Evolutionary conservation across 2,888 invertebrate genomes (phyloP).

Genomic region (Listrodromus nycthemerus): DNA sequence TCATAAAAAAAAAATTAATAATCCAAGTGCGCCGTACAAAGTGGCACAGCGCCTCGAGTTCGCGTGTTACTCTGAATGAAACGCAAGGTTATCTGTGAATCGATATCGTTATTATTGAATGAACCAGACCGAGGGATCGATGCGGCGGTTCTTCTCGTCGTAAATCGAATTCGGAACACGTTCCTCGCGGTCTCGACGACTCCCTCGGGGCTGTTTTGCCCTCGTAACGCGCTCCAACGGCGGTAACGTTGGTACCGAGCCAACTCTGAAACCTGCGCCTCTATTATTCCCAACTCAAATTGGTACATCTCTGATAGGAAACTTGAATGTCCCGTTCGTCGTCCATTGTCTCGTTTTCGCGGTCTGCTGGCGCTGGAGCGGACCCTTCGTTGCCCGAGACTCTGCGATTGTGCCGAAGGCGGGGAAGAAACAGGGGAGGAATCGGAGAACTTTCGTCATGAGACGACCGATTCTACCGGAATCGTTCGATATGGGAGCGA

Average conservation of each 20-base stretch:
- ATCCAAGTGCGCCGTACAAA: not conserved
- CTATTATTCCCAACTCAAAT: slow-evolving; percentile 75
- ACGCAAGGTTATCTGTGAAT: slow-evolving; percentile 54
- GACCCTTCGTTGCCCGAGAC: not conserved
- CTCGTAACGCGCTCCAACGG: slow-evolving; percentile 2
- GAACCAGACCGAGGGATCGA: slow-evolving; percentile 29
- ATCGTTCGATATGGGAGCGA: not conserved
- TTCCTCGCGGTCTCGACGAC: slow-evolving; percentile 65
- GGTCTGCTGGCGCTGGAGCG: not conserved
- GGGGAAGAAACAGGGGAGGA: not conserved
- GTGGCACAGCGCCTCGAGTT: not conserved
- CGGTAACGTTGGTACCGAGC: slow-evolving; percentile 50
- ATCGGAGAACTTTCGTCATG: slow-evolving; percentile 4
- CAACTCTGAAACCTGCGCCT: slow-evolving; percentile 72
- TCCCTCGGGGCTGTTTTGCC: slow-evolving; percentile 17
- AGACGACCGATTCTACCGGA: not conserved
- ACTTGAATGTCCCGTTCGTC: slow-evolving; percentile 69
- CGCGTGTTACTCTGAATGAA: slow-evolving; percentile 47
- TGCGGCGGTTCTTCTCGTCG: not conserved
- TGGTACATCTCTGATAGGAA: slow-evolving; percentile 81
- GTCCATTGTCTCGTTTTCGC: slow-evolving; percentile 46
- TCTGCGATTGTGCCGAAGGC: not conserved
- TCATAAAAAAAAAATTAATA: slow-evolving; percentile 24
- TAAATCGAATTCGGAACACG: slow-evolving; percentile 76
- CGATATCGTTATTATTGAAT: slow-evolving; percentile 61